These are phyloP conservation scores for Eilema griseolum DNA, from an alignment of 2,888 invertebrate species.

Conservation along the genomic window DNA sequence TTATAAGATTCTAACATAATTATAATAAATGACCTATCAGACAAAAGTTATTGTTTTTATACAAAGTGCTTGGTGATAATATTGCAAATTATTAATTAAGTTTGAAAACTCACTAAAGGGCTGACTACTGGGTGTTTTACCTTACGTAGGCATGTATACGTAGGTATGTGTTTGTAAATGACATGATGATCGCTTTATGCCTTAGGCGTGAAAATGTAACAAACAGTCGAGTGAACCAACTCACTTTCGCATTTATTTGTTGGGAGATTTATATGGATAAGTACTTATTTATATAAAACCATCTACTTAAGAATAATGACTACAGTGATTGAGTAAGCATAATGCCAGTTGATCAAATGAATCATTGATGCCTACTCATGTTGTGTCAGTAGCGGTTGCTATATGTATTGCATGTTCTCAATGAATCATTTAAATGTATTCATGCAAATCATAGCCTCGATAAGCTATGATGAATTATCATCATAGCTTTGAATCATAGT, in stretches of 20 bases:
- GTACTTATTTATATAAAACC: background rate
- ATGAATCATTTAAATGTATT: conserved; percentile 36
- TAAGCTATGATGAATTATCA: background rate
- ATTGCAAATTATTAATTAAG: too few relatives aligned
- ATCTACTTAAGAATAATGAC: background rate
- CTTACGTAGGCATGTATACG: too few relatives aligned
- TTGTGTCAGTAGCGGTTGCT: conserved; percentile 32
- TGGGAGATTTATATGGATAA: background rate
- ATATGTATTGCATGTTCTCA: conserved; percentile 27
- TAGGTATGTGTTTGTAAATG: too few relatives aligned
- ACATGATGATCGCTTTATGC: too few relatives aligned
- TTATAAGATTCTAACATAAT: too few relatives aligned
- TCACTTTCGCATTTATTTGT: background rate
- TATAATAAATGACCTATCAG: too few relatives aligned
- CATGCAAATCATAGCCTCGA: conserved; percentile 21
- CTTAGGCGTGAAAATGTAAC: background rate
- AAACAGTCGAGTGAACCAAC: background rate
- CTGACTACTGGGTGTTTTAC: too few relatives aligned
- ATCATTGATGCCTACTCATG: conserved; percentile 30
- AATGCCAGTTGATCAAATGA: conserved; percentile 21
- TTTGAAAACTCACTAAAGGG: too few relatives aligned
- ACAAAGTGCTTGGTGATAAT: too few relatives aligned
- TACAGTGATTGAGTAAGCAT: conserved; percentile 6
- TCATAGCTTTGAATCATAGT: background rate
- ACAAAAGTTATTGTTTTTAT: too few relatives aligned